These are phyloP conservation scores for Anabas testudineus DNA, from an alignment of 2,797 vertebrate genomes.

Conservation along the genomic window DNA sequence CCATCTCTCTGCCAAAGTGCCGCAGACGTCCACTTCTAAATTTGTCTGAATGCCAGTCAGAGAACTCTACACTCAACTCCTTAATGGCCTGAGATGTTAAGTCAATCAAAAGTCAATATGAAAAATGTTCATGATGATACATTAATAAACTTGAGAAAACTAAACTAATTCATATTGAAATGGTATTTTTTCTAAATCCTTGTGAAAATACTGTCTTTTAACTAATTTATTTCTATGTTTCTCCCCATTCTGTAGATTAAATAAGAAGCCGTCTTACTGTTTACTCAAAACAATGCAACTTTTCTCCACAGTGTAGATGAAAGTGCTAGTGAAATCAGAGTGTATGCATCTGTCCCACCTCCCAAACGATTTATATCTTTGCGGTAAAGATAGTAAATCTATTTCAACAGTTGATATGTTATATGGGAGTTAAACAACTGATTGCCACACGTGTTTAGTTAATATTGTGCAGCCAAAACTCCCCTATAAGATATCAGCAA, in stretches of 20 bases:
- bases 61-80: conserved; percentile 52
- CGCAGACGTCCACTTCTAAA: conserved; percentile 81
- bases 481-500: conserved; percentile 76
- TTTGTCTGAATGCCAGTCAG: conserved; percentile 75
- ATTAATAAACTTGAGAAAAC: not conserved
- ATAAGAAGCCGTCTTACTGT: conserved; percentile 72
- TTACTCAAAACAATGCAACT: conserved; percentile 50
- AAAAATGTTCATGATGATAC: not conserved
- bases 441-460: not conserved
- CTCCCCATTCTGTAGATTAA: conserved; percentile 79
- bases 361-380: conserved; percentile 73
- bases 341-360: conserved; percentile 64
- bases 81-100: conserved; percentile 40
- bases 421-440: conserved; percentile 74
- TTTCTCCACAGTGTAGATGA: conserved; percentile 81
- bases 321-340: conserved; percentile 84
- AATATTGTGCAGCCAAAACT: conserved; percentile 30
- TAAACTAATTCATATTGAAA: not conserved
- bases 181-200: not conserved
- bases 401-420: conserved; percentile 62
- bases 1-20: conserved; percentile 61
- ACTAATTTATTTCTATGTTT: conserved; percentile 57
- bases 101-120: conserved; percentile 6
- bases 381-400: conserved; percentile 68
- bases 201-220: not conserved